Conservation (phyloP, 2,113 vertebrate species). For the Ailuropoda melanoleuca region DNA sequence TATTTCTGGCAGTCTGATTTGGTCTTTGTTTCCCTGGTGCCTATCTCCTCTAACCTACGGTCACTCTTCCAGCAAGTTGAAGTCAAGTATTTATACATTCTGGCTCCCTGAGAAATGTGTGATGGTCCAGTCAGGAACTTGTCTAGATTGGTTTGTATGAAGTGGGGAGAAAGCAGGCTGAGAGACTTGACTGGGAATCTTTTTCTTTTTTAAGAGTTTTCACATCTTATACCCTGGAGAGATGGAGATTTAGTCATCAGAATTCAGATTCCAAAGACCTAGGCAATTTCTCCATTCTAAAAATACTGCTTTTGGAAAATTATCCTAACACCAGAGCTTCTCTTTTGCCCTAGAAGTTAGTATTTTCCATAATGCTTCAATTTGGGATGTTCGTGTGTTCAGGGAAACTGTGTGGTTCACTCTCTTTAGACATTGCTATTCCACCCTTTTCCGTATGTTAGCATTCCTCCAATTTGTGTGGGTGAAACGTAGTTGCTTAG, state of each 20-base stretch:
- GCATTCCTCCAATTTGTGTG: slow-evolving; percentile 59
- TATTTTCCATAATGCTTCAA: slow-evolving; percentile 47
- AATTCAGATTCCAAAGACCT: slow-evolving; percentile 62
- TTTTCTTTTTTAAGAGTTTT: neutral
- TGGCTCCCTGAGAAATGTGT: slow-evolving; percentile 38
- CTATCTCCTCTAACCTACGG: neutral
- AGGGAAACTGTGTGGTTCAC: slow-evolving; percentile 41
- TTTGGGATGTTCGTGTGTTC: slow-evolving; percentile 27
- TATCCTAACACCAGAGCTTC: slow-evolving; percentile 16
- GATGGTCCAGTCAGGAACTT: slow-evolving; percentile 14
- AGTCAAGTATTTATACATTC: slow-evolving; percentile 50
- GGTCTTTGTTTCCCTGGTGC: slow-evolving; percentile 9
- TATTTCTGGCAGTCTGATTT: slow-evolving; percentile 36
- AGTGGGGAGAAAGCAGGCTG: neutral
- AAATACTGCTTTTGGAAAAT: slow-evolving; percentile 49
- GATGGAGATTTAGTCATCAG: slow-evolving; percentile 39
- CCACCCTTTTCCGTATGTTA: slow-evolving; percentile 37
- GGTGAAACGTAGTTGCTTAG: slow-evolving; percentile 68
- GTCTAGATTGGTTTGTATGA: slow-evolving; percentile 21
- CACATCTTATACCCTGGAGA: neutral
- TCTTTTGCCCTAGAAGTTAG: slow-evolving; percentile 48
- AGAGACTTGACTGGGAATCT: neutral
- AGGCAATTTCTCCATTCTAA: slow-evolving; percentile 40
- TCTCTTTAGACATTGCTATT: slow-evolving; percentile 40
- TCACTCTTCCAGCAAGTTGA: slow-evolving; percentile 22